phyloP scores from a whole-genome alignment of 2,113 vertebrate genomes.

The Cyanocitta stelleri region DNA sequence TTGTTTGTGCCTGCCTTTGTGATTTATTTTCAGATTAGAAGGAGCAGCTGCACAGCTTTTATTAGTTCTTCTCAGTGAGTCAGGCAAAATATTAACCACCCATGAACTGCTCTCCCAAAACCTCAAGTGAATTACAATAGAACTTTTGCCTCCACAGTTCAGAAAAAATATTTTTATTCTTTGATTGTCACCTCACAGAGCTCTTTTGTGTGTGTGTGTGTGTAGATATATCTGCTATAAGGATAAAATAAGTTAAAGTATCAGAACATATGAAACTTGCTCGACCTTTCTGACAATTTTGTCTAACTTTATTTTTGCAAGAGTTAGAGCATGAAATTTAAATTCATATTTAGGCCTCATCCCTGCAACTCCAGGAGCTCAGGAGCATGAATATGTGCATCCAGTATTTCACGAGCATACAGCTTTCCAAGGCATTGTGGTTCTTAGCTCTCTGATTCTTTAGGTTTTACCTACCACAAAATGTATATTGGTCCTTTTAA shows the following conservation, averaged over 20 bases:
- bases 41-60: constrained; percentile 16
- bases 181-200: background rate
- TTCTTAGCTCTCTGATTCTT: background rate
- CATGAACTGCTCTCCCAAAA: background rate
- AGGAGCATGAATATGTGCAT: background rate
- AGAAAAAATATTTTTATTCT: background rate
- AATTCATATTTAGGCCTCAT: background rate
- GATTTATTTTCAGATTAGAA: constrained; percentile 45
- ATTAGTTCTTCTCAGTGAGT: background rate
- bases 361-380: background rate
- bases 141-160: background rate
- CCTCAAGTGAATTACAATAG: background rate
- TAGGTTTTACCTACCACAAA: background rate
- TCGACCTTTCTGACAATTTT: background rate
- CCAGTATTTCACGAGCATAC: background rate
- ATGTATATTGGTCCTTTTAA: background rate
- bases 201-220: background rate
- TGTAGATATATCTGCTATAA: background rate
- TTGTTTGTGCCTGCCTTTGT: constrained; percentile 12
- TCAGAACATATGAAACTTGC: background rate
- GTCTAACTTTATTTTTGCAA: background rate
- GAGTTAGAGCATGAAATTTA: background rate
- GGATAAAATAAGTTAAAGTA: background rate
- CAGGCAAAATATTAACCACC: constrained; percentile 34
- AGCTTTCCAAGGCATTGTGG: background rate